Conservation (phyloP, 2,888 invertebrate species). For the Drepana falcataria region DNA sequence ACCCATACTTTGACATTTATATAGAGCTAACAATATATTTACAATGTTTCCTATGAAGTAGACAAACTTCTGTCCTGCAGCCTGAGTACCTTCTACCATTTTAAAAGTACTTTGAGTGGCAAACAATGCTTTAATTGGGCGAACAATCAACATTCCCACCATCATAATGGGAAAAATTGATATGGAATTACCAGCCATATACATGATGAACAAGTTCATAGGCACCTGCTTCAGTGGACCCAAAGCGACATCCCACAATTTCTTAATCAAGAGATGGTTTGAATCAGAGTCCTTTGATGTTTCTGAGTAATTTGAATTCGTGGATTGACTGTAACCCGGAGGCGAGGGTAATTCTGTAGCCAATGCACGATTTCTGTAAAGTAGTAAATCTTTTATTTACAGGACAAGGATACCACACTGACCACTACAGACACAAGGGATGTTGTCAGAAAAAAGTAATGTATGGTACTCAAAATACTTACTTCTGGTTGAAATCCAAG, state of each 20-base stretch:
- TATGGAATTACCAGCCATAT: conserved; percentile 99
- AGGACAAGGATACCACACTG: background rate
- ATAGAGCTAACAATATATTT: conserved; percentile 93
- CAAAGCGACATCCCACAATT: conserved; percentile 97
- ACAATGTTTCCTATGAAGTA: conserved; percentile 96
- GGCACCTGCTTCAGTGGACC: conserved; percentile 97
- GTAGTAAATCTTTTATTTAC: background rate
- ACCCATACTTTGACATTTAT: conserved; percentile 99
- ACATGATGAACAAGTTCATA: conserved; percentile 99
- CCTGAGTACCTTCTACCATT: conserved; percentile 95
- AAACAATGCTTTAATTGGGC: conserved; percentile 97
- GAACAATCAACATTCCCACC: conserved; percentile 99
- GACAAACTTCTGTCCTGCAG: conserved; percentile 93
- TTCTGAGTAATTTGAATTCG: conserved; percentile 86
- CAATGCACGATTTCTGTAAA: conserved; percentile 42
- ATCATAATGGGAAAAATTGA: conserved; percentile 99
- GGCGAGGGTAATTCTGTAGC: conserved; percentile 84
- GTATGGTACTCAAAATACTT: conserved; percentile 17
- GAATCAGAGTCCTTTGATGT: conserved; percentile 89
- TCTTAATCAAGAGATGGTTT: conserved; percentile 92
- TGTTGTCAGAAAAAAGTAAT: too few species aligned
- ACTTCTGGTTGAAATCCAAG: conserved; percentile 80
- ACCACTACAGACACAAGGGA: too few species aligned
- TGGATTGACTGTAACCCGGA: conserved; percentile 89
- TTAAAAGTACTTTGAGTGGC: conserved; percentile 93